A percentile compares a stretch with the other conserved stretches of the same genome.
Evolutionary conservation across 2,797 vertebrate species (phyloP).

Genomic region (Nannoperca obscura): DNA sequence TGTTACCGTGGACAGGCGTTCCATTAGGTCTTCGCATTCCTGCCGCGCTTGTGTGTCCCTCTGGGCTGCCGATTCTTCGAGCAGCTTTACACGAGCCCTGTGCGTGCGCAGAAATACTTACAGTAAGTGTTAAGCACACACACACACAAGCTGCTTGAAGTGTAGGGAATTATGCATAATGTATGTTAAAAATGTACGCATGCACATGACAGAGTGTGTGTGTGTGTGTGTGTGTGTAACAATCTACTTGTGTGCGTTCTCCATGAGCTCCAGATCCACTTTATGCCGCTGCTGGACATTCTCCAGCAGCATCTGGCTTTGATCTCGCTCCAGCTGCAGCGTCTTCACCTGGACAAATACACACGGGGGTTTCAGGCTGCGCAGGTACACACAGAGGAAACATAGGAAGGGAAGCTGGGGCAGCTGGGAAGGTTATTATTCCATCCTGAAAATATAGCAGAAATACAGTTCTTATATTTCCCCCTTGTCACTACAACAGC

Average conservation of each 20-base stretch:
- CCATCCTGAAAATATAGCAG: not conserved
- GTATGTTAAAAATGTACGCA: not conserved
- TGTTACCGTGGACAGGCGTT: constrained; percentile 76
- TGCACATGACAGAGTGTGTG: constrained; percentile 1
- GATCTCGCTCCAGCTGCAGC: constrained; percentile 88
- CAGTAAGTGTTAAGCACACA: not conserved
- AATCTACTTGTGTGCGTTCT: constrained; percentile 88
- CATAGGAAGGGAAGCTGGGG: no score
- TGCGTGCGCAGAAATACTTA: not conserved
- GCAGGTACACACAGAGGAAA: not conserved
- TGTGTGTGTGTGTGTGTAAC: not conserved
- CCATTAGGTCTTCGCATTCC: constrained; percentile 86
- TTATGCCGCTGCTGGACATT: constrained; percentile 87
- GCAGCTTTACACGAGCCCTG: constrained; percentile 86
- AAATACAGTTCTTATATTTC: not conserved
- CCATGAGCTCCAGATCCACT: constrained; percentile 89
- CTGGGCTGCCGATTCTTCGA: constrained; percentile 87
- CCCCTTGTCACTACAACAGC: no score
- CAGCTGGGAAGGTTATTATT: not conserved
- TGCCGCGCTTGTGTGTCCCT: constrained; percentile 80
- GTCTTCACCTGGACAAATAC: constrained; percentile 83
- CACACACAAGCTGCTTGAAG: not conserved
- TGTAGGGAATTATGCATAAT: constrained; percentile 9
- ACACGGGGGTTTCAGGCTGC: constrained; percentile 1
- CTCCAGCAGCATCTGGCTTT: constrained; percentile 86